Conservation (phyloP, 2,797 vertebrate species). For the Siniperca scherzeri region DNA sequence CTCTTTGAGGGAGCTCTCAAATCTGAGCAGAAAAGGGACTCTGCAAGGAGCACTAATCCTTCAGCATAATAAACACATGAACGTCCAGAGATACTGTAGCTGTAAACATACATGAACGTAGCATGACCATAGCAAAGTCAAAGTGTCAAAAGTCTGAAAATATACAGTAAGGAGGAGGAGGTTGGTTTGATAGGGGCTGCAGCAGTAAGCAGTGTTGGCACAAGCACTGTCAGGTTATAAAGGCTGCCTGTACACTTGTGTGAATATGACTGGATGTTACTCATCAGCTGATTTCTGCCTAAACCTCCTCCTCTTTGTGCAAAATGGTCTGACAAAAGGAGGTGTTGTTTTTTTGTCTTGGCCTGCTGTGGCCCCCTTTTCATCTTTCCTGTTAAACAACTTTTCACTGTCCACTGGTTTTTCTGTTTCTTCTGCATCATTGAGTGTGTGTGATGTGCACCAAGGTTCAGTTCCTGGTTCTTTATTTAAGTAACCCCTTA, state of each 20-base stretch:
- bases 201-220: background rate
- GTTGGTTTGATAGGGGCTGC: constrained; percentile 7
- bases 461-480: constrained; percentile 19
- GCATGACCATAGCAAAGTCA: constrained; percentile 46
- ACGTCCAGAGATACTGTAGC: constrained; percentile 19
- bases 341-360: background rate
- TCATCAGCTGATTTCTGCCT: constrained; percentile 1
- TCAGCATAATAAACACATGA: constrained; percentile 38
- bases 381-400: constrained; percentile 3
- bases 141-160: constrained; percentile 21
- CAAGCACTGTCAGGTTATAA: background rate
- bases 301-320: background rate
- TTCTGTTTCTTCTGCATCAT: constrained; percentile 10
- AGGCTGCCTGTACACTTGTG: constrained; percentile 2
- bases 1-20: background rate
- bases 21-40: constrained; percentile 10
- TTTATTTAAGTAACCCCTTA: constrained; percentile 27
- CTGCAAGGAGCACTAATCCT: constrained; percentile 31
- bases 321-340: constrained; percentile 5
- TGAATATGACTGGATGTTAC: constrained; percentile 22
- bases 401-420: constrained; percentile 20
- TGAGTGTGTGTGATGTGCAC: constrained; percentile 9
- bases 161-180: constrained; percentile 18
- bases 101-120: constrained; percentile 31
- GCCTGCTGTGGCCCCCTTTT: background rate